Evolutionary conservation across 2,888 invertebrate genomes (phyloP).

Genomic region (Drosophila fulvimacula): DNA sequence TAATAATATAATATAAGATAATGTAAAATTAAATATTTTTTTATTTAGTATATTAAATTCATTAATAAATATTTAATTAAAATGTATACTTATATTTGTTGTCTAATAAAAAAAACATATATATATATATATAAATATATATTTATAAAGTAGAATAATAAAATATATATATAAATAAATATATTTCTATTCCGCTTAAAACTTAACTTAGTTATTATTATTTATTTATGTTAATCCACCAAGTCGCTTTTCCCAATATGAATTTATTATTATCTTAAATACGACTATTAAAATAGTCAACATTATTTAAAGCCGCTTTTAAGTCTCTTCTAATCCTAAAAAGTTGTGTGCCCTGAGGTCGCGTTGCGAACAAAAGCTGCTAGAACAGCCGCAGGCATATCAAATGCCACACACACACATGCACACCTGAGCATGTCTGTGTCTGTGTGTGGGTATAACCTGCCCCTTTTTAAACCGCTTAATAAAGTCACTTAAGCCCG

Average conservation of each 20-base stretch:
- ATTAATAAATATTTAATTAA: too few relatives aligned
- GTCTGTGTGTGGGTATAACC: constrained; percentile 58
- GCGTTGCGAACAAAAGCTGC: constrained; percentile 45
- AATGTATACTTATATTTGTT: too few relatives aligned
- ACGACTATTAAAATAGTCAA: background rate
- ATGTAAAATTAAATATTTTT: too few relatives aligned
- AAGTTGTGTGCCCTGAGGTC: constrained; percentile 27
- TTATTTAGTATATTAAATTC: too few relatives aligned
- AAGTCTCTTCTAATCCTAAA: constrained; percentile 45
- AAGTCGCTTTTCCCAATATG: background rate
- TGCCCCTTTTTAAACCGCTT: constrained; percentile 81
- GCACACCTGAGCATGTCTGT: constrained; percentile 6
- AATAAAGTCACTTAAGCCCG: constrained; percentile 81
- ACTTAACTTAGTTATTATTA: too few relatives aligned
- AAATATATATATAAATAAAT: background rate
- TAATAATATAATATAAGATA: too few relatives aligned
- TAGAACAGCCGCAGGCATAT: constrained; percentile 51
- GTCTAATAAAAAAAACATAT: too few relatives aligned
- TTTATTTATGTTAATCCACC: background rate
- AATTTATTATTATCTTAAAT: background rate
- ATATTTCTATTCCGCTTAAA: background rate
- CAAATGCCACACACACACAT: constrained; percentile 63
- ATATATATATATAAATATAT: too few relatives aligned
- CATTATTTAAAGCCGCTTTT: constrained; percentile 50
- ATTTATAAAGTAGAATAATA: background rate